phyloP scores from a whole-genome alignment of 2,797 vertebrate species.

The Tinamus major region DNA sequence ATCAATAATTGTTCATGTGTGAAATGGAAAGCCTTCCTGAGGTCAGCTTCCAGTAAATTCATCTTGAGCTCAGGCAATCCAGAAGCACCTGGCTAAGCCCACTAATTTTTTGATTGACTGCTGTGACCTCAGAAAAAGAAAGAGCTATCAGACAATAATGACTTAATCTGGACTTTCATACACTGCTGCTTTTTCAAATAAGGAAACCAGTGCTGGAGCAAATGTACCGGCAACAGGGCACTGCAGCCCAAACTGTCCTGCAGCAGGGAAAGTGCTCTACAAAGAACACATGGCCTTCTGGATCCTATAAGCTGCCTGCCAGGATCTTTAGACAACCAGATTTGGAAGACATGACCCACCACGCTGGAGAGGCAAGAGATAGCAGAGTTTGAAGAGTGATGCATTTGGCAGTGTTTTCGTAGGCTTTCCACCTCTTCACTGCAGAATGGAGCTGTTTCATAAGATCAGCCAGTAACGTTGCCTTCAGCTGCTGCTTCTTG shows the following conservation, averaged over 20 bases:
- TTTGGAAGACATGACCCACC: not conserved
- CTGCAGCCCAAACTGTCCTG: not conserved
- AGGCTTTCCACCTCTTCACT: not conserved
- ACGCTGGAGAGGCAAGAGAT: not conserved
- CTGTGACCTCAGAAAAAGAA: slow-evolving; percentile 41
- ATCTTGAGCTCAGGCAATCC: not conserved
- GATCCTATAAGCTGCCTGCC: not conserved
- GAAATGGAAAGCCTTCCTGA: slow-evolving; percentile 63
- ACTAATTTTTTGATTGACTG: slow-evolving; percentile 46
- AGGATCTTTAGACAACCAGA: not conserved
- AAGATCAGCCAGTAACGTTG: not conserved
- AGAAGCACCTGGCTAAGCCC: slow-evolving; percentile 22
- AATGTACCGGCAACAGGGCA: not conserved
- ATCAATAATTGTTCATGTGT: slow-evolving; percentile 57
- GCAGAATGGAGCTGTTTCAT: not conserved
- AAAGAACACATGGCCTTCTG: not conserved
- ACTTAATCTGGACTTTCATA: slow-evolving; percentile 48
- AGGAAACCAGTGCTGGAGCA: not conserved
- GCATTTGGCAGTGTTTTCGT: not conserved
- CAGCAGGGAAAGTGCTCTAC: not conserved
- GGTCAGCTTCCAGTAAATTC: slow-evolving; percentile 53
- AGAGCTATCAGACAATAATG: not conserved
- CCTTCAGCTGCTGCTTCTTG: not conserved
- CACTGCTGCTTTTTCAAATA: not conserved
- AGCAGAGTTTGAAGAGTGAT: not conserved